Evolutionary conservation across 2,113 vertebrate species (phyloP).

Genomic region (Thamnaconus septentrionalis): DNA sequence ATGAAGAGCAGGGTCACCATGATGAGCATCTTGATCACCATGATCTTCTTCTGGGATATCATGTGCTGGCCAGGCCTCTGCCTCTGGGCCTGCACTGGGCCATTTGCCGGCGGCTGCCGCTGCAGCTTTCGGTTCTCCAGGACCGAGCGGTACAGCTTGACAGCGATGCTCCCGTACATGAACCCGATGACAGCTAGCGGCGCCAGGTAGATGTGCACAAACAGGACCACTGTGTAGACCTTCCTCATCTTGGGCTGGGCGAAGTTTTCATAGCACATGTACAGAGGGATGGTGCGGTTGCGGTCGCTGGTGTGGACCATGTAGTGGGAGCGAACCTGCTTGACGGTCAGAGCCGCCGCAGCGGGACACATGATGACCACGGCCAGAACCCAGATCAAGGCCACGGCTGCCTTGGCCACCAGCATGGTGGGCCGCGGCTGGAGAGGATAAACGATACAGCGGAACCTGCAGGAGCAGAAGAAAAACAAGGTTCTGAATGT

Average conservation of each 20-base stretch:
- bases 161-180: slow-evolving; percentile 78
- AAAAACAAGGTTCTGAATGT: background rate
- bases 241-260: slow-evolving; percentile 75
- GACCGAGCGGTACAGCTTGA: slow-evolving; percentile 73
- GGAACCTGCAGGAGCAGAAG: slow-evolving; percentile 66
- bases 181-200: slow-evolving; percentile 75
- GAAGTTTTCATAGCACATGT: slow-evolving; percentile 81
- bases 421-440: slow-evolving; percentile 72
- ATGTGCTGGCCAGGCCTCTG: slow-evolving; percentile 45
- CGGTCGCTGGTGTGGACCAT: slow-evolving; percentile 68
- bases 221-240: slow-evolving; percentile 79
- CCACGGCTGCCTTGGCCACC: slow-evolving; percentile 74
- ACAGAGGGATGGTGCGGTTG: slow-evolving; percentile 71
- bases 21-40: slow-evolving; percentile 81
- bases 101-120: slow-evolving; percentile 35
- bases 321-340: slow-evolving; percentile 70
- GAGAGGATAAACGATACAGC: slow-evolving; percentile 79
- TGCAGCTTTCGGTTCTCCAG: slow-evolving; percentile 54
- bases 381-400: slow-evolving; percentile 77
- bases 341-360: slow-evolving; percentile 73
- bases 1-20: slow-evolving; percentile 80
- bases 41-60: slow-evolving; percentile 76
- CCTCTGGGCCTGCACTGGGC: slow-evolving; percentile 13
- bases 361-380: slow-evolving; percentile 79
- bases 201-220: slow-evolving; percentile 76